Evolutionary conservation across 2,113 vertebrate species (phyloP), one percentile per base, ranked within the genome.

Genomic region (Burhinus bistriatus): DNA sequence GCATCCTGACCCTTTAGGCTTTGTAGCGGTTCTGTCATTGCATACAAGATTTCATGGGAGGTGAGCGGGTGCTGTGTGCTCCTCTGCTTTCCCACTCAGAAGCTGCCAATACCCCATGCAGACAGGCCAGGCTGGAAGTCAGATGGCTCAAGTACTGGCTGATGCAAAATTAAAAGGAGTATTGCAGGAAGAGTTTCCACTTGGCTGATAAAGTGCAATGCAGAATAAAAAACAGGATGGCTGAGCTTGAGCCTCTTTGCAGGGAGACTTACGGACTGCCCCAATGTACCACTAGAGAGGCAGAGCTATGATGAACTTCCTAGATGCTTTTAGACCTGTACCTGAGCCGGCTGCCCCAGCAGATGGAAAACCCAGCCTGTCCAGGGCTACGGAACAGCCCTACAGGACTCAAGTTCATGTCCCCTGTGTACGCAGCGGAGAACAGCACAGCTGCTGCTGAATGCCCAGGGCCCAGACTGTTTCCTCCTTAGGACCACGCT

Each of bases 331-430:
- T 2, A 38, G 82, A 51, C 10, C 44, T 54, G 11, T n/a, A 26
- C 27, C 27, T 36, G 17, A 59, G 54, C 42, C 47, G 75, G 45
- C 20, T 4, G 5, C 42, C 34, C 9, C 42, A 36, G 57, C 27
- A 10, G 30, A 9, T 15, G 59, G 29, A 25, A 45, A 62, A 3
- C 11, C 2, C 15, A 8, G 17, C 38, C 10, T n/a, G 1, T 4
- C 7, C 16, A 6, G 44, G 45, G 44, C 62, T 19, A 5, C 17
- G 12, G 3, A 15, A 29, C 42, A n/a, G 70, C 30, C 8, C 16
- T 8, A 1, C 34, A 3, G 15, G 47, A 18, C 57, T 27, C 17
- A 1, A 0, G 5, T 12, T n/a, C 8, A 5, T 3, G 2, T 14
- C 10, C 23, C 22, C 25, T 23, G 22, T 1, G 3, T 4, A 32